These are phyloP conservation scores for Dreissena polymorpha DNA, from an alignment of 1,140 invertebrate genomes.

Conservation along the genomic window DNA sequence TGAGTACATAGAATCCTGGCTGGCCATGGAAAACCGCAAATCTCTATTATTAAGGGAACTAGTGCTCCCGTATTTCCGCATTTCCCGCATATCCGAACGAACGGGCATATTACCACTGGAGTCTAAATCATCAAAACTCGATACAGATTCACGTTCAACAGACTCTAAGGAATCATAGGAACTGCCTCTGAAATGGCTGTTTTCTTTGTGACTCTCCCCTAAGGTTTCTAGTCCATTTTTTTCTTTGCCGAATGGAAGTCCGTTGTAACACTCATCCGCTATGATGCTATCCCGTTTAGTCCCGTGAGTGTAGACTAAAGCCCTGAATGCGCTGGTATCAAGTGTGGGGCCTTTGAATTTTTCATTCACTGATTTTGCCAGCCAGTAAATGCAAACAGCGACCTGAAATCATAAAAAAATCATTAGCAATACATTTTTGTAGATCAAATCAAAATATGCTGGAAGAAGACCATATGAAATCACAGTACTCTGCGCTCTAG, in stretches of 20 bases:
- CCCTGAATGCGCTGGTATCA: conserved; percentile 74
- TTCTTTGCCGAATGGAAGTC: conserved; percentile 49
- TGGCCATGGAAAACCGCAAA: conserved; percentile 28
- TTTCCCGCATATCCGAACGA: conserved; percentile 62
- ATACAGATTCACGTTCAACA: conserved; percentile 67
- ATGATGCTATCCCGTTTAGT: conserved; percentile 60
- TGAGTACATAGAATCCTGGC: conserved; percentile 47
- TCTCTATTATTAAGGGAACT: conserved; percentile 52
- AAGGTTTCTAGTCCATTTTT: conserved; percentile 4
- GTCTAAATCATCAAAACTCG: conserved; percentile 70
- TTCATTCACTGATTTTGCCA: conserved; percentile 64
- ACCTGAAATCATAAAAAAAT: conserved; percentile 68
- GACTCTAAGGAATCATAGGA: conserved; percentile 73
- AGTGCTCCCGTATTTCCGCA: conserved; percentile 66
- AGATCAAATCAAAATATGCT: too few relatives aligned
- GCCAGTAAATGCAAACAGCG: conserved; percentile 75
- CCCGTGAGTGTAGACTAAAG: conserved; percentile 68
- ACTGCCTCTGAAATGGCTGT: conserved; percentile 66
- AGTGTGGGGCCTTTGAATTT: conserved; percentile 71
- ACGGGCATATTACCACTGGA: conserved; percentile 55
- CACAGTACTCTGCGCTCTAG: too few relatives aligned
- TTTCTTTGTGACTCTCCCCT: conserved; percentile 31
- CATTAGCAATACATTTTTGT: background rate
- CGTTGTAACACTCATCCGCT: conserved; percentile 59
- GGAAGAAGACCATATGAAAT: too few relatives aligned